Conservation (phyloP, 2,888 invertebrate species). For the Mantis religiosa region DNA sequence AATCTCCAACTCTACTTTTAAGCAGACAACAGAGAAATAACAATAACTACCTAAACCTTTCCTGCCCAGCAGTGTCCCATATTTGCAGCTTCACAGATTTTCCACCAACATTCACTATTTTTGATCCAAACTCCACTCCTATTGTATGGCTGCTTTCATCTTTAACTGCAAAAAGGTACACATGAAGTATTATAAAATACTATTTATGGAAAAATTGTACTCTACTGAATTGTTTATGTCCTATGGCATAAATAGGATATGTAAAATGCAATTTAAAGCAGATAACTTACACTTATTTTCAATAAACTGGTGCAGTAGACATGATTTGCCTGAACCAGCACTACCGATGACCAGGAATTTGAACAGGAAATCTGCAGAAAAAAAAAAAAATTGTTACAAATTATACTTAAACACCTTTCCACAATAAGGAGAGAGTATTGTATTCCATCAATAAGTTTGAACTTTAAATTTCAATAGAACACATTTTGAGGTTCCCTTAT, state of each 20-base stretch:
- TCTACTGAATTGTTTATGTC: not conserved
- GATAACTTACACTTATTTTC: constrained; percentile 74
- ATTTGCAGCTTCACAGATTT: constrained; percentile 79
- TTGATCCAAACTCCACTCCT: constrained; percentile 84
- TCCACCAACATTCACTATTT: constrained; percentile 76
- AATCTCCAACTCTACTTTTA: too few relatives aligned
- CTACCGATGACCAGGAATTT: constrained; percentile 82
- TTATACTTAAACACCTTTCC: too few relatives aligned
- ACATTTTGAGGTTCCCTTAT: too few relatives aligned
- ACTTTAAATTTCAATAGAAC: too few relatives aligned
- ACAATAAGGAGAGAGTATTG: too few relatives aligned
- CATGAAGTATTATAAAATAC: not conserved
- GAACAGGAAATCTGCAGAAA: constrained; percentile 67
- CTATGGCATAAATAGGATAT: too few relatives aligned
- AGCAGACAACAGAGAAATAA: not conserved
- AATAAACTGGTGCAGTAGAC: constrained; percentile 77
- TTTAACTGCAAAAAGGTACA: constrained; percentile 58
- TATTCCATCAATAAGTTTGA: too few relatives aligned
- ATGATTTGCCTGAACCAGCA: constrained; percentile 80
- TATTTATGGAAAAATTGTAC: too few relatives aligned
- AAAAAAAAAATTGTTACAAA: not conserved
- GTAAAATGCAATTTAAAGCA: too few relatives aligned
- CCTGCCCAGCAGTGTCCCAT: constrained; percentile 62
- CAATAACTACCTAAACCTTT: constrained; percentile 42
- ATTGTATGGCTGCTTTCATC: constrained; percentile 80